Evolutionary conservation across 2,113 vertebrate genomes (phyloP), one percentile per base, ranked within the genome.

Genomic region (Chlorocebus sabaeus): DNA sequence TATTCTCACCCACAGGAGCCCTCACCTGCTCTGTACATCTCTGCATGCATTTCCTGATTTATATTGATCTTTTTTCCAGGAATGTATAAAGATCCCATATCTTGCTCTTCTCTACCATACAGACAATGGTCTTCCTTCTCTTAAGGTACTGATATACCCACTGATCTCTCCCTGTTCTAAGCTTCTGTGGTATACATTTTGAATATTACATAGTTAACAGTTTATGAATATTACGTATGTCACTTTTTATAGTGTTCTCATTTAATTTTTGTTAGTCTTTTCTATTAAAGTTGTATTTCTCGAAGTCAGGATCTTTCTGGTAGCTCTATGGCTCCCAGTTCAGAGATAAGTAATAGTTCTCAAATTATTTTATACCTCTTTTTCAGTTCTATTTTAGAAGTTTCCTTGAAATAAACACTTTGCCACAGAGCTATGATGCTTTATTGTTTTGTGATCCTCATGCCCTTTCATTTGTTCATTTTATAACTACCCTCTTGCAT

Each of bases 221-320:
- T 64, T 64, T 64, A 64, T 64, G 30, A 64, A 35, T 68, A 68
- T 35, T 27, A 52, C 4, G 20, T 23, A 76, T 6, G 14, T 22
- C 20, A 35, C 27, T 38, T 90, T 89, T 72, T 16, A 57, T 40
- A 5, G 17, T 79, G 72, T 92, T 23, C 59, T 86, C 8, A 22
- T 78, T 96, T 93, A 30, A 40, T 85, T 94, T 84, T 92, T 95
- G 59, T 78, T 64, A 52, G 52, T 79, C 35, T 90, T 93, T 90
- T 78, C 48, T 61, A 18, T 32, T 84, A n/a, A 20, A 93, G 81
- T 27, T 64, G 12, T 80, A 76, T 76, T 93, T 88, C 14, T 96
- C 70, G 30, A 83, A 97, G 50, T 50, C n/a, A 82, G 25, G 27
- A 22, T 40, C 4, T 68, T 85, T 73, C 4, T 40, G 40, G 22